These are phyloP conservation scores for Nectonema munidae DNA, from an alignment of 2,888 invertebrate species.

Conservation along the genomic window DNA sequence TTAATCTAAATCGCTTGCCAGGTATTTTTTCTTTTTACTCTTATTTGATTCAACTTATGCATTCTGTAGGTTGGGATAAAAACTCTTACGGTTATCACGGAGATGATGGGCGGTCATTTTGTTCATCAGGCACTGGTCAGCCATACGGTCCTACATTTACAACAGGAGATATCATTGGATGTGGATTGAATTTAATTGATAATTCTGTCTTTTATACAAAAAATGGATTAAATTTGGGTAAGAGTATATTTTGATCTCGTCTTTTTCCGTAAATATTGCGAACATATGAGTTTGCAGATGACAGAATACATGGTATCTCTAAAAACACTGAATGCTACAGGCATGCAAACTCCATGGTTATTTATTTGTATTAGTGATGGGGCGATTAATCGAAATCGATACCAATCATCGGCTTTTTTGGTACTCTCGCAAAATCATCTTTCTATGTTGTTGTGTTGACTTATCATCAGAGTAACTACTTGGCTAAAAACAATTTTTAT, in stretches of 20 bases:
- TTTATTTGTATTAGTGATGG: too few relatives aligned
- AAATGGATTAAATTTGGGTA: conserved; percentile 60
- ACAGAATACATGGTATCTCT: neutral
- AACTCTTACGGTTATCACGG: conserved; percentile 97
- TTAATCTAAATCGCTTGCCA: conserved; percentile 83
- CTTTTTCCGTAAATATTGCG: too few relatives aligned
- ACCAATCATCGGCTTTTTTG: too few relatives aligned
- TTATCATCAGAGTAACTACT: too few relatives aligned
- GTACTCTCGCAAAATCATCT: too few relatives aligned
- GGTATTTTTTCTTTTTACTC: conserved; percentile 28
- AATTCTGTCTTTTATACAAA: conserved; percentile 98
- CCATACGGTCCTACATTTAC: conserved; percentile 95
- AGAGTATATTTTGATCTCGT: neutral
- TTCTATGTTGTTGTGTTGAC: too few relatives aligned
- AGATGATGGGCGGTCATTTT: conserved; percentile 94
- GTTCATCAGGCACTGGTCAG: conserved; percentile 79
- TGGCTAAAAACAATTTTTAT: too few relatives aligned
- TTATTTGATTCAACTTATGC: neutral
- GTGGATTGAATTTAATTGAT: conserved; percentile 82
- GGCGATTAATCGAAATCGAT: too few relatives aligned
- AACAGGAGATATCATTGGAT: conserved; percentile 67
- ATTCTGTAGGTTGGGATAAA: conserved; percentile 64
- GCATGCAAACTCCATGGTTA: too few relatives aligned
- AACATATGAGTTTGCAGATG: neutral
- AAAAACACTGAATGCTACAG: neutral